Evolutionary conservation across 2,797 vertebrate genomes (phyloP), one percentile per base, ranked within the genome.

Genomic region (Sebastes hopkinsi): DNA sequence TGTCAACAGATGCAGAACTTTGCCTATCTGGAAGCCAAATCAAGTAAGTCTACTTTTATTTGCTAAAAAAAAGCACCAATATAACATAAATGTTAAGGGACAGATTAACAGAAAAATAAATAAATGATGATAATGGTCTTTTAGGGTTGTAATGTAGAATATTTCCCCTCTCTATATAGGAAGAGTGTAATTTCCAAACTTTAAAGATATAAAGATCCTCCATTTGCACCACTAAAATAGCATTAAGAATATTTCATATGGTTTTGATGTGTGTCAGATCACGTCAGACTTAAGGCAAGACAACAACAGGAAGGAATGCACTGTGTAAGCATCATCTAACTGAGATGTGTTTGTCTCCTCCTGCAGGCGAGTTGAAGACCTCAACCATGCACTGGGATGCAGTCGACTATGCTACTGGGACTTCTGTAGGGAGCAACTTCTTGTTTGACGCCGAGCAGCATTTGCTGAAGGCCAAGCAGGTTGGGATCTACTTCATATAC

Each of bases 401-500:
- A 0, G 6, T 69, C 6, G 0, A 0, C 0, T 20, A 65, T 0
- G 22, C 22, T 3, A 0, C 0, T 2, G 4, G 27, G 0, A 1
- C 0, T 0, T 11, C 92, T 3, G 5, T 91, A 0, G 92, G 90
- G 77, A 83, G 8, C 42, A 85, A 79, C 36, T 93, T 79, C 56
- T 0, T 1, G 0, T 94, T 87, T 2, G 0, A 88, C 27, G 0
- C 0, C 0, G 0, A 0, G 0, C 64, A 20, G 6, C 22, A 60
- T 1, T 72, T n/a, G 0, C 80, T 95, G 72, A 1, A 0, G 38
- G 75, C 84, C 3, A 1, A 0, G 7, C 27, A 3, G 5, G 7
- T 0, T 0, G 94, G 94, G 66, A 6, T 0, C 12, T 95, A 95
- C 87, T 94, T 95, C 74, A 76, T 94, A 3, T 94, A 91, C 25